These are phyloP conservation scores for Calameuta pallipes DNA, from an alignment of 2,888 invertebrate genomes.

Conservation along the genomic window DNA sequence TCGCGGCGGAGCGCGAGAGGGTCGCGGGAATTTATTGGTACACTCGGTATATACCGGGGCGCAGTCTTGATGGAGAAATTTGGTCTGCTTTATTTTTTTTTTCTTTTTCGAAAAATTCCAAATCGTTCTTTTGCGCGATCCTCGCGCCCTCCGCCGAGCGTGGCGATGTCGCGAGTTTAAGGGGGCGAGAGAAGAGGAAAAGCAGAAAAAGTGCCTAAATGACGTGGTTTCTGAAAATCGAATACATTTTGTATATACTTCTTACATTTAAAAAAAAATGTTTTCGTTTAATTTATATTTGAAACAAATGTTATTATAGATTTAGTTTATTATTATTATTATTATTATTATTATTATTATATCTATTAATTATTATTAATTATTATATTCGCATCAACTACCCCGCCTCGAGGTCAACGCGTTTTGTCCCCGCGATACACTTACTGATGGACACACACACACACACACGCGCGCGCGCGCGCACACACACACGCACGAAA, in stretches of 20 bases:
- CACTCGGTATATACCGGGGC: neutral
- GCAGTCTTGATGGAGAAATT: neutral
- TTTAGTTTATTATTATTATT: slow-evolving; percentile 53
- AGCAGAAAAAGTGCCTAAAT: slow-evolving; percentile 40
- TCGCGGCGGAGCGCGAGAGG: neutral
- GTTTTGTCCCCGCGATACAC: neutral
- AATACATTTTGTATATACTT: slow-evolving; percentile 55
- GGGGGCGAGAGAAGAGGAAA: neutral
- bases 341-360: slow-evolving; percentile 37
- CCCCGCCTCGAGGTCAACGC: neutral
- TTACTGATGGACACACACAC: neutral
- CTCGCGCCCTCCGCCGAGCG: slow-evolving; percentile 1
- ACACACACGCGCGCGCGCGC: too few species aligned
- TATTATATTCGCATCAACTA: slow-evolving; percentile 22
- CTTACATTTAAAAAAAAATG: slow-evolving; percentile 39
- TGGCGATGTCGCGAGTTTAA: neutral
- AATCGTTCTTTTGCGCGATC: neutral
- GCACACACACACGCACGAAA: neutral
- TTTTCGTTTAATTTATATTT: slow-evolving; percentile 61
- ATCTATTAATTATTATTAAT: slow-evolving; percentile 32
- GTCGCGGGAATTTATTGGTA: neutral
- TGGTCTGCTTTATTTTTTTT: neutral
- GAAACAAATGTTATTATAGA: slow-evolving; percentile 57
- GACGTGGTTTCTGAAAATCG: slow-evolving; percentile 57
- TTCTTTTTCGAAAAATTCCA: neutral